Percentiles rank a stretch among this genome's conserved stretches.
Evolutionary conservation across 2,797 vertebrate species (phyloP).

Genomic region (Sphenodon punctatus): DNA sequence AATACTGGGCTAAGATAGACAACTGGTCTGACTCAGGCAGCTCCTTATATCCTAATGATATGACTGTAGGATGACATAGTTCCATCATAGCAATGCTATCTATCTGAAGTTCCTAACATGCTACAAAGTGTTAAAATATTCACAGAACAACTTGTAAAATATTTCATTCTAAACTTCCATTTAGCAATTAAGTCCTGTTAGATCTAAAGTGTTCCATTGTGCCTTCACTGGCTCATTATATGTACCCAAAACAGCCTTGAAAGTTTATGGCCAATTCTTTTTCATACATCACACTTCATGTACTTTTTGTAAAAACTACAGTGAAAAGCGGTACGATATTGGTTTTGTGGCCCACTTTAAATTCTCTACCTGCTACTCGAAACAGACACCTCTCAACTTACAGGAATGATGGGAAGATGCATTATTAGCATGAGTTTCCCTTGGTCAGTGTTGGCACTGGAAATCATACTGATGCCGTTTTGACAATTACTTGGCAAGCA

Average conservation of each 20-base stretch:
- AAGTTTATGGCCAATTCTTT: accelerated
- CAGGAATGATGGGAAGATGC: too few relatives aligned
- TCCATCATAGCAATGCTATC: neutral
- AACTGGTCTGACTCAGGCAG: too few relatives aligned
- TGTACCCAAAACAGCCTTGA: neutral
- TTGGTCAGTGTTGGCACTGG: neutral
- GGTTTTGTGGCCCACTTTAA: constrained; percentile 3
- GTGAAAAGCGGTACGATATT: neutral
- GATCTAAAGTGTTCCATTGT: neutral
- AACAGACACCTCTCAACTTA: neutral
- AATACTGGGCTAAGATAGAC: too few relatives aligned
- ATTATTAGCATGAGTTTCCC: neutral
- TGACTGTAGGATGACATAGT: too few relatives aligned
- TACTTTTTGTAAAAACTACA: neutral
- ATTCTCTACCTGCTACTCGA: constrained; percentile 17
- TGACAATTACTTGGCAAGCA: neutral
- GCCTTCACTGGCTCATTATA: neutral
- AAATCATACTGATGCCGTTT: neutral
- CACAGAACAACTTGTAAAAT: too few relatives aligned
- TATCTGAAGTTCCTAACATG: neutral
- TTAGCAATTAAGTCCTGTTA: neutral
- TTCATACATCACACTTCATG: neutral
- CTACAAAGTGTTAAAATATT: neutral
- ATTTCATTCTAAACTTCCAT: neutral
- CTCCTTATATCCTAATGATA: too few relatives aligned